A percentile compares a stretch with the other conserved stretches of the same genome.
These are phyloP conservation scores for Melieria picta DNA, from an alignment of 2,888 invertebrate genomes.

Conservation along the genomic window DNA sequence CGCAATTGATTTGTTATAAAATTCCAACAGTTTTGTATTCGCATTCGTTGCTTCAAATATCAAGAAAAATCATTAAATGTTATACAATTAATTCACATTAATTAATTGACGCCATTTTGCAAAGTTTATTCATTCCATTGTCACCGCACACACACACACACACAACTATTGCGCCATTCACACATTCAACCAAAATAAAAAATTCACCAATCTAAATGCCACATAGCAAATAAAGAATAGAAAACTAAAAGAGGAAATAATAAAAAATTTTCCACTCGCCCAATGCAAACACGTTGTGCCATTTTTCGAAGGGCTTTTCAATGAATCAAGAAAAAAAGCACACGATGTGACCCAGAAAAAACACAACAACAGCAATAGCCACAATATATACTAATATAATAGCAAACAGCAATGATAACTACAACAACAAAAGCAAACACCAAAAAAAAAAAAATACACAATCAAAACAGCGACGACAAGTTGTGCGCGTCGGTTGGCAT, in stretches of 20 bases:
- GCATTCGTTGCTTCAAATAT: no score
- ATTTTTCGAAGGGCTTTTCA: slow-evolving; percentile 6
- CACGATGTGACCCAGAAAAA: background rate
- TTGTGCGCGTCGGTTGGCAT: no score
- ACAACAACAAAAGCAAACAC: slow-evolving; percentile 5
- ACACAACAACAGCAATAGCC: slow-evolving; percentile 1
- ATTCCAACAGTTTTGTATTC: no score
- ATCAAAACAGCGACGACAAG: no score
- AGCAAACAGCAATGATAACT: background rate
- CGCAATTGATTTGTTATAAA: no score
- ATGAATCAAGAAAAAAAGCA: background rate
- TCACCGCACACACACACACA: background rate
- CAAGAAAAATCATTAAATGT: no score
- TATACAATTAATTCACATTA: no score
- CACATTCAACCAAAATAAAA: no score
- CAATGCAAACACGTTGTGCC: background rate
- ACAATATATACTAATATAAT: background rate
- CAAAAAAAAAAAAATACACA: background rate
- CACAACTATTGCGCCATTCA: background rate
- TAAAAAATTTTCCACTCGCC: slow-evolving; percentile 13
- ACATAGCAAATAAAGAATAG: background rate
- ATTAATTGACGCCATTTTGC: no score
- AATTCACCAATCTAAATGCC: no score
- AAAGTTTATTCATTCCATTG: background rate
- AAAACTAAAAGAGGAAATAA: background rate